phyloP scores from a whole-genome alignment of 2,888 invertebrate species.

The Lottia gigantea region DNA sequence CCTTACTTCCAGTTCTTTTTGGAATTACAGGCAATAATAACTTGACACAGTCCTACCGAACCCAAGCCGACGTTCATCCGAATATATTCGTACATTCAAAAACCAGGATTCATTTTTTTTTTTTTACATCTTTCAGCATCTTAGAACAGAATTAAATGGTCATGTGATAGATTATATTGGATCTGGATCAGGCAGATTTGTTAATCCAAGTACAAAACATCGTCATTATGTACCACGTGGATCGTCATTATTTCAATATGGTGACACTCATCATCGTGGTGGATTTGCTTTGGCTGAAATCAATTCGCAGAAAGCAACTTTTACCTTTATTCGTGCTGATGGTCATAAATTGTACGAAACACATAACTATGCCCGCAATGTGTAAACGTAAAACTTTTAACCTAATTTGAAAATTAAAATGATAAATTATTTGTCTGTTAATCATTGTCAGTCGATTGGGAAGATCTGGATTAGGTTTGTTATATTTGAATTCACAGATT shows the following conservation, averaged over 20 bases:
- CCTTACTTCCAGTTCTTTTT: too few relatives aligned
- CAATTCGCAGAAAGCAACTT: not conserved
- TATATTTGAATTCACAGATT: too few relatives aligned
- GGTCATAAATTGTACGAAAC: not conserved
- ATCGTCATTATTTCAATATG: not conserved
- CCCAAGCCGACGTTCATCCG: too few relatives aligned
- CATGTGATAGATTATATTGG: not conserved
- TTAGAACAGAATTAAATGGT: not conserved
- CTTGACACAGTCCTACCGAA: too few relatives aligned
- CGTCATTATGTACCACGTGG: not conserved
- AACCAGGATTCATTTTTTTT: not conserved
- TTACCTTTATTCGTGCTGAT: slow-evolving; percentile 1
- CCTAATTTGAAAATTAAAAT: too few relatives aligned
- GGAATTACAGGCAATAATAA: too few relatives aligned
- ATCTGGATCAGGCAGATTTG: not conserved
- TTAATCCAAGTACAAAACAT: not conserved
- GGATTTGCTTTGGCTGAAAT: not conserved
- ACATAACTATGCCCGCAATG: not conserved
- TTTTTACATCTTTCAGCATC: not conserved
- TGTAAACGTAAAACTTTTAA: not conserved
- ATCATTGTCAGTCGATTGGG: too few relatives aligned
- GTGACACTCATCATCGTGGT: not conserved
- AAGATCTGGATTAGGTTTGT: too few relatives aligned
- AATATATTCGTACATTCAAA: too few relatives aligned
- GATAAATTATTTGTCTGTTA: too few relatives aligned